phyloP scores from a whole-genome alignment of 2,888 invertebrate genomes.

The Brenthis daphne region DNA sequence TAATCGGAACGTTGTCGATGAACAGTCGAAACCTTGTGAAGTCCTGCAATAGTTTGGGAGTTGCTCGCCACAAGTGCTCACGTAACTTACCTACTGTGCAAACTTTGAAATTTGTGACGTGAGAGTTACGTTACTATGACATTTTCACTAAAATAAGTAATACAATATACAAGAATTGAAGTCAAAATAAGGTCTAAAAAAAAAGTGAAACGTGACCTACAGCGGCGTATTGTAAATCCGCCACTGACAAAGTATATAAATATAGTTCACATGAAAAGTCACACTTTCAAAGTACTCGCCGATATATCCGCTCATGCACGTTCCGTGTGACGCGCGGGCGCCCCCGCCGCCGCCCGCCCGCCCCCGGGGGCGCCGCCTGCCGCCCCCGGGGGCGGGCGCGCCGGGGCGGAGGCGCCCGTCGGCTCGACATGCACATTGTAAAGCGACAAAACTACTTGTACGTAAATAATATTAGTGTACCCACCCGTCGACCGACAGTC shows the following conservation, averaged over 20 bases:
- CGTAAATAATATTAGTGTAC: constrained; percentile 78
- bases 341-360: constrained; percentile 43
- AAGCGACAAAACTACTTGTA: constrained; percentile 80
- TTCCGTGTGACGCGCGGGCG: constrained; percentile 62
- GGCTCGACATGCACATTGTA: constrained; percentile 71
- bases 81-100: constrained; percentile 8
- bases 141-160: neutral
- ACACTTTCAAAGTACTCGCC: constrained; percentile 74
- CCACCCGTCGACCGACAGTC: constrained; percentile 78
- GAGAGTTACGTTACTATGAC: neutral
- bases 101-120: too few relatives aligned
- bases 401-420: neutral
- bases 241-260: constrained; percentile 33
- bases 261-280: constrained; percentile 77
- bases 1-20: neutral
- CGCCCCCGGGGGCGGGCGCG: constrained; percentile 33
- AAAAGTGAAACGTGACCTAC: constrained; percentile 19
- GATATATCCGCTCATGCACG: constrained; percentile 65
- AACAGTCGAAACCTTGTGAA: neutral
- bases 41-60: too few relatives aligned
- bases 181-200: constrained; percentile 20
- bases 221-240: constrained; percentile 15
- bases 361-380: too few relatives aligned
- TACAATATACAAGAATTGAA: constrained; percentile 22
- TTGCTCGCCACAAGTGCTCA: too few relatives aligned